phyloP scores from a whole-genome alignment of 2,113 vertebrate species.

The Sinosuthora webbiana region DNA sequence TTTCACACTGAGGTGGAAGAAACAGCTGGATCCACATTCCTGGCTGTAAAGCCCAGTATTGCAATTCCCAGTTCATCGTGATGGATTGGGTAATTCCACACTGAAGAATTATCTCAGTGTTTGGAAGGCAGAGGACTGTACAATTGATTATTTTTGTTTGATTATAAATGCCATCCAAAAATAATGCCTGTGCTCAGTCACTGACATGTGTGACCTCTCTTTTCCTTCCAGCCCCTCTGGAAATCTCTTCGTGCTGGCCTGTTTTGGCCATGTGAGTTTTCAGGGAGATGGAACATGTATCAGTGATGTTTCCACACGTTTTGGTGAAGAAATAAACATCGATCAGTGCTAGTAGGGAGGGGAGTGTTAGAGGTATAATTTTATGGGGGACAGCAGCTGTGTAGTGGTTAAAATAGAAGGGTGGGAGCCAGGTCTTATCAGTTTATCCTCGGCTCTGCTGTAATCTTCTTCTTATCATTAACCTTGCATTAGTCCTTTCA shows the following conservation, averaged over 20 bases:
- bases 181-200: neutral
- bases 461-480: slow-evolving; percentile 51
- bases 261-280: neutral
- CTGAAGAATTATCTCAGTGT: slow-evolving; percentile 26
- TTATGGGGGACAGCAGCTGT: slow-evolving; percentile 13
- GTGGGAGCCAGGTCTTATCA: slow-evolving; percentile 7
- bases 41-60: neutral
- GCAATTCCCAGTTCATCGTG: slow-evolving; percentile 22
- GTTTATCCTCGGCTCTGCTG: slow-evolving; percentile 15
- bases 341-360: neutral
- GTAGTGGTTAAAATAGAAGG: slow-evolving; percentile 30
- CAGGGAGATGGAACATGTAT: neutral
- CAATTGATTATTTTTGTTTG: slow-evolving; percentile 56
- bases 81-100: slow-evolving; percentile 46
- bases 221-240: neutral
- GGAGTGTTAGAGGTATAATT: neutral
- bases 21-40: slow-evolving; percentile 52
- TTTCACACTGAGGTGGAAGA: neutral
- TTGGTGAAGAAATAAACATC: neutral
- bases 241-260: neutral
- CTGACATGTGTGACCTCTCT: neutral
- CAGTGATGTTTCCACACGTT: neutral
- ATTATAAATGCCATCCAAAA: slow-evolving; percentile 34
- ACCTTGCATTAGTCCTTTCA: slow-evolving; percentile 20
- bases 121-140: slow-evolving; percentile 5